Conservation (phyloP, 2,888 invertebrate genomes). For the Cosmorhoe ocellata region DNA sequence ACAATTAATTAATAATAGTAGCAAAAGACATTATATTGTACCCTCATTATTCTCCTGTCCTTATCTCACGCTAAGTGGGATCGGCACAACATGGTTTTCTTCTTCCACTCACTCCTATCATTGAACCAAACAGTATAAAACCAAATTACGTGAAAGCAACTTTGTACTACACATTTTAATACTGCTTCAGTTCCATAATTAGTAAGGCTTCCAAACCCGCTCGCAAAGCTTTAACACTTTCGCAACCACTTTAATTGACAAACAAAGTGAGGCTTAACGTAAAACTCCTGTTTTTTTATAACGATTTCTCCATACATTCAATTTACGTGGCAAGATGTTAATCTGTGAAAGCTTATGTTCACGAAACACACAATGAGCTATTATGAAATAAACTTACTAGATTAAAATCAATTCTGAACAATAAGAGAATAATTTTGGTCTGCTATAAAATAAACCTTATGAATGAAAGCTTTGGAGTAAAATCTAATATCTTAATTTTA, state of each 20-base stretch:
- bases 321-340: constrained; percentile 11
- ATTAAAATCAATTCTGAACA: constrained; percentile 28
- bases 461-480: constrained; percentile 4
- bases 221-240: neutral
- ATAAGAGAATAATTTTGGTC: constrained; percentile 16
- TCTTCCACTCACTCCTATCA: too few species aligned
- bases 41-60: too few species aligned
- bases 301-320: constrained; percentile 5
- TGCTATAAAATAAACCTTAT: constrained; percentile 5
- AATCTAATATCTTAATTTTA: neutral
- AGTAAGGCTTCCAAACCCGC: constrained; percentile 23
- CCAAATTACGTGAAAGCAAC: too few species aligned
- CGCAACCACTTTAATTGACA: constrained; percentile 13
- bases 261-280: neutral
- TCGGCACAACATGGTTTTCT: too few species aligned
- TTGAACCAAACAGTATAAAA: too few species aligned
- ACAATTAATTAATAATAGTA: too few species aligned
- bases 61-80: too few species aligned
- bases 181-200: constrained; percentile 32
- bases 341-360: constrained; percentile 18
- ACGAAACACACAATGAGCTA: constrained; percentile 19
- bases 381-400: constrained; percentile 15
- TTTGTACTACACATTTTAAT: neutral
- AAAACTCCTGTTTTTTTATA: constrained; percentile 2
- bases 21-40: too few species aligned